Percentiles rank a stretch among this genome's conserved stretches.
These are phyloP conservation scores for Saturnia pavonia DNA, from an alignment of 2,888 invertebrate species.

Conservation along the genomic window DNA sequence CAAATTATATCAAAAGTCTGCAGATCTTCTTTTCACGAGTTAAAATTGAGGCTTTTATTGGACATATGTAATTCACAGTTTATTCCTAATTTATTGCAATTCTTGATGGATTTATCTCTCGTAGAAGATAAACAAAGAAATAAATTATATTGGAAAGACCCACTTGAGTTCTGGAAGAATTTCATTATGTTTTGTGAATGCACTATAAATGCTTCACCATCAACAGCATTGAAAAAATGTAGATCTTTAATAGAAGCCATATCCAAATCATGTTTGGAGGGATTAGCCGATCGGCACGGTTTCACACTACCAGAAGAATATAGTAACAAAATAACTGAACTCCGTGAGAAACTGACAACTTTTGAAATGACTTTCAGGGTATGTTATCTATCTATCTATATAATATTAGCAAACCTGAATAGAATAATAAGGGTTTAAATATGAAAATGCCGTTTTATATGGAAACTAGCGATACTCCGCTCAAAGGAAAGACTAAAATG, in stretches of 20 bases:
- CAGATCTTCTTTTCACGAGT: slow-evolving; percentile 54
- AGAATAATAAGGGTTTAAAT: too few relatives aligned
- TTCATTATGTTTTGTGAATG: slow-evolving; percentile 57
- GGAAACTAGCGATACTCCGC: too few relatives aligned
- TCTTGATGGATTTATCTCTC: slow-evolving; percentile 62
- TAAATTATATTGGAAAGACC: slow-evolving; percentile 59
- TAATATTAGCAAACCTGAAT: too few relatives aligned
- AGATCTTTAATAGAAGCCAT: slow-evolving; percentile 56
- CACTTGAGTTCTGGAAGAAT: slow-evolving; percentile 60
- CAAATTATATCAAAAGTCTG: slow-evolving; percentile 63
- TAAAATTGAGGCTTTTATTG: slow-evolving; percentile 55
- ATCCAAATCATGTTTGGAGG: slow-evolving; percentile 52
- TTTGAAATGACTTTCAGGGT: slow-evolving; percentile 49
- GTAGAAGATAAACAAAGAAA: slow-evolving; percentile 31
- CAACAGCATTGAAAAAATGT: slow-evolving; percentile 56
- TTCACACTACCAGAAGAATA: slow-evolving; percentile 48
- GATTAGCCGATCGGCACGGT: slow-evolving; percentile 44
- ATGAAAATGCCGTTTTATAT: too few relatives aligned
- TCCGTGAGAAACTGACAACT: slow-evolving; percentile 44
- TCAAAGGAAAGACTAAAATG: too few relatives aligned
- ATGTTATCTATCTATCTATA: slow-evolving; percentile 21
- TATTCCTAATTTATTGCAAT: slow-evolving; percentile 49
- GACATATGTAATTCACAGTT: slow-evolving; percentile 63
- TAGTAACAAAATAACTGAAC: slow-evolving; percentile 40
- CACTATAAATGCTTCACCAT: slow-evolving; percentile 57